A percentile compares a stretch with the other conserved stretches of the same genome.
Conservation (phyloP, 2,888 invertebrate species). For the Ophioninae sp. region DNA sequence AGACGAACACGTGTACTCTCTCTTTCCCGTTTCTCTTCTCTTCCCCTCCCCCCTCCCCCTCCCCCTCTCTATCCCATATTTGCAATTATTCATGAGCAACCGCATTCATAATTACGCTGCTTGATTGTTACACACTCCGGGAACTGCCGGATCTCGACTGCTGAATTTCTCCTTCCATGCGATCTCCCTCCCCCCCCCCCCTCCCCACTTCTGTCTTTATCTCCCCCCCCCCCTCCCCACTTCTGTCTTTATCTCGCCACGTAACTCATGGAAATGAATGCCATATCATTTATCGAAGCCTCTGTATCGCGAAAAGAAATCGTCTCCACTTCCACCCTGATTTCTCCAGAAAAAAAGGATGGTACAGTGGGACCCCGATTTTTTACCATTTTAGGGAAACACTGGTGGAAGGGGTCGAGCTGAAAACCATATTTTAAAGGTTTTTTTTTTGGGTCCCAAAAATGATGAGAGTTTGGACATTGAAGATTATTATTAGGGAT, state of each 20-base stretch:
- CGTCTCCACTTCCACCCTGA: background rate
- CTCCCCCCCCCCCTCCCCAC: slow-evolving; percentile 18
- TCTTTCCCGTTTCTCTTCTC: slow-evolving; percentile 61
- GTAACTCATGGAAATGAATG: slow-evolving; percentile 74
- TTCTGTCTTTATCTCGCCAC: slow-evolving; percentile 23
- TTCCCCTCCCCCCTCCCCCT: background rate
- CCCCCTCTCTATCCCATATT: slow-evolving; percentile 62
- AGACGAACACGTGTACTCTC: slow-evolving; percentile 44
- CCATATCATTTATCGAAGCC: slow-evolving; percentile 68
- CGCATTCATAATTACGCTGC: slow-evolving; percentile 77
- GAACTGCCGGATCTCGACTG: slow-evolving; percentile 59
- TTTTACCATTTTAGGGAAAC: no score
- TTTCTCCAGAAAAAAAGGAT: no score
- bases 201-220: slow-evolving; percentile 12
- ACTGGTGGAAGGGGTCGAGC: no score
- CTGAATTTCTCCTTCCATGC: slow-evolving; percentile 23
- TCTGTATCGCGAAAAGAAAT: slow-evolving; percentile 1
- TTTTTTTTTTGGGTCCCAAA: no score
- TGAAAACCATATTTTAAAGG: no score
- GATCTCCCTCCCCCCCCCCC: background rate
- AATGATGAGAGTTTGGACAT: no score
- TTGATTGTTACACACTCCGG: slow-evolving; percentile 75
- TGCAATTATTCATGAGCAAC: slow-evolving; percentile 79
- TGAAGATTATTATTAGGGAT: no score
- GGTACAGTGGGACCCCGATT: no score